Conservation (phyloP, 1,140 invertebrate genomes). For the Coptotermes formosanus region DNA sequence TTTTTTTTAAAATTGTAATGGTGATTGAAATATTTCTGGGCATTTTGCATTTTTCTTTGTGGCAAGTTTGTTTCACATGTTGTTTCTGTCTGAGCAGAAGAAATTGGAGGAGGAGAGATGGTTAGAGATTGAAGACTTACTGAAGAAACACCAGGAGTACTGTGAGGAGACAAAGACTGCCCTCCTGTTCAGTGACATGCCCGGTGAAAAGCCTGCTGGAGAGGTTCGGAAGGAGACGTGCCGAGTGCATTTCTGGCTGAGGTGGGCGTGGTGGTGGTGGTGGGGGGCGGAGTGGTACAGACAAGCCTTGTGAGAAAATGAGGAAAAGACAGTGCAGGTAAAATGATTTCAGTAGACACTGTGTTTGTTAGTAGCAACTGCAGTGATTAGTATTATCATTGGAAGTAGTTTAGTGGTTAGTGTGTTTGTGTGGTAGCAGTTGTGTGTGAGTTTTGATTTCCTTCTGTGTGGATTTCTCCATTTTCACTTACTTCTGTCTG, state of each 20-base stretch:
- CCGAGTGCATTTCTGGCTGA: constrained; percentile 69
- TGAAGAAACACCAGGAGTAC: constrained; percentile 89
- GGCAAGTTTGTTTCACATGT: constrained; percentile 32
- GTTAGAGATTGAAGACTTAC: constrained; percentile 76
- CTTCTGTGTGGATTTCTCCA: too few species aligned
- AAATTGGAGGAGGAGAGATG: constrained; percentile 71
- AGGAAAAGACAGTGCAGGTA: constrained; percentile 20
- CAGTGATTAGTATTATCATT: too few species aligned
- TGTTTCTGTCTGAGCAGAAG: too few species aligned
- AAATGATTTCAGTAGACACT: neutral
- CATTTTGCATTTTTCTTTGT: neutral
- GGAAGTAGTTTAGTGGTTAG: too few species aligned
- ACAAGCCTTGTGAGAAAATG: constrained; percentile 38
- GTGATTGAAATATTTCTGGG: too few species aligned
- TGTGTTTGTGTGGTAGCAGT: too few species aligned
- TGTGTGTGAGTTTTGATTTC: too few species aligned
- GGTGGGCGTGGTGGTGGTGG: constrained; percentile 59
- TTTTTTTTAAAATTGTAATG: too few species aligned
- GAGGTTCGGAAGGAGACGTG: constrained; percentile 54
- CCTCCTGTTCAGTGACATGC: constrained; percentile 75
- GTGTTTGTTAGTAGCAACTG: too few species aligned
- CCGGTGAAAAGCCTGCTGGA: constrained; percentile 60
- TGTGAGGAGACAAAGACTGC: constrained; percentile 95
- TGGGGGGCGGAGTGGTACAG: constrained; percentile 20
- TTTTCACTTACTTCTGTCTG: too few species aligned